phyloP scores from a whole-genome alignment of 2,888 invertebrate genomes.

The Dugesia japonica region DNA sequence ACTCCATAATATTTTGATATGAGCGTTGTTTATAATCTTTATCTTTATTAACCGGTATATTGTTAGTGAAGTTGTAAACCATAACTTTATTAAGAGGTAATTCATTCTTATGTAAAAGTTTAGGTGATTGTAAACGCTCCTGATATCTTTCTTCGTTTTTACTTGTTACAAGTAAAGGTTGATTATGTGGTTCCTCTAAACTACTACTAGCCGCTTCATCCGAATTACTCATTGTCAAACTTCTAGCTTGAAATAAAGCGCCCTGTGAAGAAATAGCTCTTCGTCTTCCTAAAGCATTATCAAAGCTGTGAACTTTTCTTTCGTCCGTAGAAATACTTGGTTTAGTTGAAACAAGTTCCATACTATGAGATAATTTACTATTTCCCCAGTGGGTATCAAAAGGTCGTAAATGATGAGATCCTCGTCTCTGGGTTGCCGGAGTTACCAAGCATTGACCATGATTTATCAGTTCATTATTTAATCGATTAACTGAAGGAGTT shows the following conservation, averaged over 20 bases:
- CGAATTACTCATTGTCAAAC: neutral
- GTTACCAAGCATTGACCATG: neutral
- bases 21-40: neutral
- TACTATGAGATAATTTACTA: slow-evolving; percentile 17
- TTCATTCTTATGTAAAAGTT: neutral
- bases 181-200: slow-evolving; percentile 44
- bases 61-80: neutral
- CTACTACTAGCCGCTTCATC: slow-evolving; percentile 48
- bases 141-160: neutral
- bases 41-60: neutral
- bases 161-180: neutral
- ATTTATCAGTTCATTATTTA: neutral
- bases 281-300: neutral
- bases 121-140: neutral
- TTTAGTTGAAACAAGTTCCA: neutral
- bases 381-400: slow-evolving; percentile 2
- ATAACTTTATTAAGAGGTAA: neutral
- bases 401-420: slow-evolving; percentile 12
- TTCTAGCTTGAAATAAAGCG: neutral
- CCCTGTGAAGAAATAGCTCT: neutral
- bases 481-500: neutral
- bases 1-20: neutral
- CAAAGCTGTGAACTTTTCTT: slow-evolving; percentile 22
- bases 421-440: neutral
- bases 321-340: neutral